Evolutionary conservation across 2,113 vertebrate species (phyloP), one percentile per base, ranked within the genome.

Genomic region (Zosterops hypoxanthus): DNA sequence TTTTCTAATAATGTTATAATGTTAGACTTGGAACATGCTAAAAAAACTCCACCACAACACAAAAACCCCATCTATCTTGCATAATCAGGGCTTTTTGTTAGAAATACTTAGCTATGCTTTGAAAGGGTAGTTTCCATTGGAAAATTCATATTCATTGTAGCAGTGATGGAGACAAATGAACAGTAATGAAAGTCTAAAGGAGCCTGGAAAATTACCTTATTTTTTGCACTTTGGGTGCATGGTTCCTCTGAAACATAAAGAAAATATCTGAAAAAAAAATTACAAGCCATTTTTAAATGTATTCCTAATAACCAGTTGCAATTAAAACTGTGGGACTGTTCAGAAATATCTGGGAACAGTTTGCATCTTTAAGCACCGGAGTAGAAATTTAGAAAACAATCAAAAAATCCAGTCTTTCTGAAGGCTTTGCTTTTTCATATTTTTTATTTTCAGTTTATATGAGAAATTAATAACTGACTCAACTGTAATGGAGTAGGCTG

Each of bases 391-490:
- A 44, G n/a, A 80, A 92, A 86, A 68, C 47, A 60, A 47, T 6
- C 0, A 2, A 25, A 55, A 82, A 53, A 53, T 33, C 31, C 12
- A 53, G 46, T 82, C 14, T n/a, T 24, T 91, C 33, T 84, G 19
- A 86, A 96, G 56, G 26, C 24, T 1, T 44, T 72, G 73, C 47
- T 69, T 82, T 86, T n/a, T 82, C 21, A 12, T 24, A 12, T 15
- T 41, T 59, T 47, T 86, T 31, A 46, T 46, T 46, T 60, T 23
- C 59, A 77, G 13, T 65, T 91, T 86, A 33, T 69, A 65, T 71
- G 73, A n/a, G 22, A 86, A 96, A 95, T 68, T 79, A 93, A 47
- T 69, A 87, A 88, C 36, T 82, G 56, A 83, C 21, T 86, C 46
- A 88, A 88, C 23, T 34, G 72, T 72, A 95, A 90, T 91, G 87